These are phyloP conservation scores for Tigriopus japonicus DNA, from an alignment of 1,140 invertebrate genomes.

Conservation along the genomic window DNA sequence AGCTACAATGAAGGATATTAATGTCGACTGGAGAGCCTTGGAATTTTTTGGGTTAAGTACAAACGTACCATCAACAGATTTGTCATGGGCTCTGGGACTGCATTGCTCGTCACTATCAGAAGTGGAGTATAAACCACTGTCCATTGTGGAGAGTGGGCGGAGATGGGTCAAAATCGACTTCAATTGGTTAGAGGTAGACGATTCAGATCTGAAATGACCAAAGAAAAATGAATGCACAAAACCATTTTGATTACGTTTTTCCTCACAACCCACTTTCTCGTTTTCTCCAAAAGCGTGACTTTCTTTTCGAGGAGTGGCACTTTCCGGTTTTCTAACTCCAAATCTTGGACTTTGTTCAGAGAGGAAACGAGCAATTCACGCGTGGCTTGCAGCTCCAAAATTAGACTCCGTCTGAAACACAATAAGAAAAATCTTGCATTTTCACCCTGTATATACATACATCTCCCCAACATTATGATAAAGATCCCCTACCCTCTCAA, in stretches of 20 bases:
- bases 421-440: neutral
- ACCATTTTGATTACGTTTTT: too few species aligned
- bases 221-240: too few species aligned
- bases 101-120: neutral
- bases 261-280: too few species aligned
- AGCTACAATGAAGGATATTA: too few species aligned
- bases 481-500: too few species aligned
- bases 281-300: neutral
- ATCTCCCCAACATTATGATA: too few species aligned
- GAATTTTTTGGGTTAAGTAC: too few species aligned
- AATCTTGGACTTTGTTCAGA: slow-evolving; percentile 11
- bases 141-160: neutral
- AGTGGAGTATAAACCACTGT: neutral
- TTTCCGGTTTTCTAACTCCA: slow-evolving; percentile 2
- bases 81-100: neutral
- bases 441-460: too few species aligned
- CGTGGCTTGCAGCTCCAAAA: slow-evolving; percentile 6
- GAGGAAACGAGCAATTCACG: neutral
- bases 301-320: neutral
- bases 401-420: slow-evolving; percentile 2
- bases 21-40: too few species aligned
- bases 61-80: too few species aligned
- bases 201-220: too few species aligned
- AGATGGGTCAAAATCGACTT: neutral
- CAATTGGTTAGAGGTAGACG: too few species aligned